Evolutionary conservation across 2,888 invertebrate species (phyloP), one percentile per base, ranked within the genome.

Genomic region (Dexiosoma caninum): DNA sequence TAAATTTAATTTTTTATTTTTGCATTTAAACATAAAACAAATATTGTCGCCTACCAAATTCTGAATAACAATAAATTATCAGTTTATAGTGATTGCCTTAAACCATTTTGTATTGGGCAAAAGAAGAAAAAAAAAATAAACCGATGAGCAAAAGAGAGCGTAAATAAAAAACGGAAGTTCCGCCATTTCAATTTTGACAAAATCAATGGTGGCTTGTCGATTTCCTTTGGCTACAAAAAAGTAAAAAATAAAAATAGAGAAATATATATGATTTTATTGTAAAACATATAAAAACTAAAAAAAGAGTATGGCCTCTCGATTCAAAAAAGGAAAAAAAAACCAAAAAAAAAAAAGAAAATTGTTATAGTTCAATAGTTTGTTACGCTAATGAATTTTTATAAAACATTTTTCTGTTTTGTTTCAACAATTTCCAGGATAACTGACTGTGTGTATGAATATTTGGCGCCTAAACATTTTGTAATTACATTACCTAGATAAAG

Each of bases 1-100:
- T 74, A 66, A 66, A 66, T 57, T 49, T 49, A n/a, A 57, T 46
- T 19, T 57, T 57, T 55, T 62, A 19, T 44, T 46, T 30, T 14
- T 64, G 7, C 19, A 14, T 35, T 69, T 62, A 74, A 51, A 69
- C 46, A 74, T 30, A 69, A 46, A 40, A 35, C 35, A 66, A 59
- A 60, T 51, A 64, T 60, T 67, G 77, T 78, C 57, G 70, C 46
- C 67, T 69, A 74, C 69, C 57, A 69, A 74, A 77, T 81, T 74
- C 69, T 64, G 57, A 77, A 77, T 81, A 74, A 77, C 77, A 74
- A 81, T 81, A 81, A 81, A 77, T 81, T 81, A 81, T 81, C 72
- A 74, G 81, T 77, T 77, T 77, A 64, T 66, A 49, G 76, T 57
- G 46, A 69, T 67, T 67, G 81, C 66, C 62, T 62, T 69, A 49